phyloP scores from a whole-genome alignment of 1,140 invertebrate species.

The Bombyx mori region ASM3026992v2 NC_085126.1:1584501-1585000 shows the following conservation, averaged over 20 bases:
- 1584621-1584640: conserved; percentile 9
- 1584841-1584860: conserved; percentile 23
- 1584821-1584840: conserved; percentile 26
- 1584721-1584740: conserved; percentile 22
- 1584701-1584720: conserved; percentile 17
- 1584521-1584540: neutral
- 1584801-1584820: conserved; percentile 34
- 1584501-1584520: too few species aligned
- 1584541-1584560: conserved; percentile 12
- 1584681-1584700: conserved; percentile 16
- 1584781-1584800: conserved; percentile 45
- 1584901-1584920: too few species aligned
- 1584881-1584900: too few species aligned
- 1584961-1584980: conserved; percentile 27
- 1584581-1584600: conserved; percentile 5
- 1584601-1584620: conserved; percentile 10
- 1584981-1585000: conserved; percentile 40
- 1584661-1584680: conserved; percentile 7
- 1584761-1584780: conserved; percentile 49
- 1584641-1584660: conserved; percentile 14
- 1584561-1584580: conserved; percentile 8
- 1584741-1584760: conserved; percentile 43
- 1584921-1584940: too few species aligned
- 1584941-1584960: conserved; percentile 14
- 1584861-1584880: conserved; percentile 18